A percentile compares a stretch with the other conserved stretches of the same genome.
phyloP scores from a whole-genome alignment of 2,888 invertebrate genomes.

The Synanthedon formicaeformis region DNA sequence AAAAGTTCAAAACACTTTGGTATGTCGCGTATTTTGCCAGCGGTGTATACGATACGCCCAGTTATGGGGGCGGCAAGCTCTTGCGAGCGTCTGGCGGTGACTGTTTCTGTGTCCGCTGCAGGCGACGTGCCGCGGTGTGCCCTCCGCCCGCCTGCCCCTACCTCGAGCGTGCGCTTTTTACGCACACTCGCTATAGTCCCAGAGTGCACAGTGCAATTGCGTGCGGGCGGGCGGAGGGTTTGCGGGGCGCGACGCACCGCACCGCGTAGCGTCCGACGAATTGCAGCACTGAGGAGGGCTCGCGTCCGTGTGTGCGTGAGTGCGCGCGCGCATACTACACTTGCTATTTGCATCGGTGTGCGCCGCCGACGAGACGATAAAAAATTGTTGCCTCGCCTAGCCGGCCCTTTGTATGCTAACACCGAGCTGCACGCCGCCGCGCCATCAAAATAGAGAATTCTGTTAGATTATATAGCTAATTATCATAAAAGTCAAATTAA shows the following conservation, averaged over 20 bases:
- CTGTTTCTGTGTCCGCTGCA: conserved; percentile 39
- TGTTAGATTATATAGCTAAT: conserved; percentile 31
- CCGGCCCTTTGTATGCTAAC: conserved; percentile 57
- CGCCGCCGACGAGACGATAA: conserved; percentile 39
- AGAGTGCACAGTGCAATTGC: conserved; percentile 67
- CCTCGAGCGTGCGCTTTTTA: conserved; percentile 68
- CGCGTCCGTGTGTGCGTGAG: conserved; percentile 48
- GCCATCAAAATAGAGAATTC: conserved; percentile 37
- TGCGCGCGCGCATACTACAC: conserved; percentile 34
- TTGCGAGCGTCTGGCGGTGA: conserved; percentile 58
- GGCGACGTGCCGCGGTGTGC: conserved; percentile 27
- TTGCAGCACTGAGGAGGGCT: conserved; percentile 66
- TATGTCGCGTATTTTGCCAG: conserved; percentile 36
- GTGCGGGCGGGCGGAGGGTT: conserved; percentile 11
- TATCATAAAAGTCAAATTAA: conserved; percentile 40
- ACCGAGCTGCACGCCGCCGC: conserved; percentile 45
- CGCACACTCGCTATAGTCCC: conserved; percentile 51
- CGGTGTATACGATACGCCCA: conserved; percentile 30
- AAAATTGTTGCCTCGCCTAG: conserved; percentile 50
- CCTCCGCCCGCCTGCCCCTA: conserved; percentile 38
- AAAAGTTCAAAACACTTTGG: conserved; percentile 46
- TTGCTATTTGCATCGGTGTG: conserved; percentile 20
- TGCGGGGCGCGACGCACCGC: conserved; percentile 39
- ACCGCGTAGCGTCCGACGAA: conserved; percentile 54
- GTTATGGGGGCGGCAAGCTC: conserved; percentile 62